Evolutionary conservation across 2,113 vertebrate species (phyloP), one percentile per base, ranked within the genome.

Genomic region (Cyprinodon variegatus): DNA sequence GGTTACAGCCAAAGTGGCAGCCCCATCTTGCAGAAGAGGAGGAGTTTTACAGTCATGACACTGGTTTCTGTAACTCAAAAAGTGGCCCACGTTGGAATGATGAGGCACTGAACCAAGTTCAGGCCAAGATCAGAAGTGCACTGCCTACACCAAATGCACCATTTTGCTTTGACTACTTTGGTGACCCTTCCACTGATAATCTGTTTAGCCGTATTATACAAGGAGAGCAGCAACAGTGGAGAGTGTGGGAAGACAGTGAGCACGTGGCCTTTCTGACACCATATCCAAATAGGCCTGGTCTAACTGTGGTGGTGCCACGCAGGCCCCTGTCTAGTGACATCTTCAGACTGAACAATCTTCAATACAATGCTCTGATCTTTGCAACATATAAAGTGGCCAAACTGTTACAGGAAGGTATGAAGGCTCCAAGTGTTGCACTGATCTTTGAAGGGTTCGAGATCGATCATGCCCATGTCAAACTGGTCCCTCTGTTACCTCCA

Each of bases 371-470:
- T 22, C 87, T 95, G 46, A 87, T 93, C 76, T 68, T 90, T 63
- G 93, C 94, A 11, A 65, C 85, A 45, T 86, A 81, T 36, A 90
- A 90, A 77, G 93, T 93, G 65, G 91, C 94, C 39, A 62, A 22
- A 46, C 91, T 94, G 11, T 43, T 95, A 14, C 65, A 90, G 79
- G 66, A 92, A 13, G 92, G 89, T 11, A 86, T 94, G 89, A 82
- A 78, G 68, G 91, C 93, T 71, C 63, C 4, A 79, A 87, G 82
- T n/a, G 87, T 94, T 70, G 93, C 92, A 4, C 67, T 95, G 50
- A 94, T 95, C 80, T 94, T 95, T 83, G 94, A 95, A 67, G 94
- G 94, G 15, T 88, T 92, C 72, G 91, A 95, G 84, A 91, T 94
- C 8, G 88, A 95, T 72, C 94, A 95, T 72, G 93, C 94, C 48